phyloP scores from a whole-genome alignment of 2,888 invertebrate genomes.

The Agrotis segetum region DNA sequence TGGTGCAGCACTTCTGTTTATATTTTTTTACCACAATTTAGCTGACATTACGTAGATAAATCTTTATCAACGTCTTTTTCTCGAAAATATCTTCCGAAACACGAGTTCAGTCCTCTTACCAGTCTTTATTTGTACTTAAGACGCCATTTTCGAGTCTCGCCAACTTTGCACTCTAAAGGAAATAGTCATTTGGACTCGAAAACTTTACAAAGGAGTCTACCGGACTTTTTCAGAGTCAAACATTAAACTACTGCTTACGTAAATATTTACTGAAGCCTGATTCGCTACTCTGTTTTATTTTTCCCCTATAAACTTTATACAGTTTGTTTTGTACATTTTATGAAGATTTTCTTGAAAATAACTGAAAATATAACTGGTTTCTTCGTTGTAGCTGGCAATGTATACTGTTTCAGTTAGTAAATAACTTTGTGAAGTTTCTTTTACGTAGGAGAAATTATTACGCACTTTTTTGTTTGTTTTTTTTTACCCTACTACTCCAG shows the following conservation, averaged over 20 bases:
- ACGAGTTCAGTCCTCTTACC: constrained; percentile 3
- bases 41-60: too few relatives aligned
- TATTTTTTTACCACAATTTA: too few relatives aligned
- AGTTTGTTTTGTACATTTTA: constrained; percentile 16
- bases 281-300: constrained; percentile 29
- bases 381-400: background rate
- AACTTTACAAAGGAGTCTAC: constrained; percentile 35
- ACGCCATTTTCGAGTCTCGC: constrained; percentile 18
- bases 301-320: background rate
- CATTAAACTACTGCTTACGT: constrained; percentile 24
- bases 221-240: constrained; percentile 18
- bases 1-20: too few relatives aligned
- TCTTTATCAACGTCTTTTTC: background rate
- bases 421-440: constrained; percentile 7
- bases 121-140: constrained; percentile 14
- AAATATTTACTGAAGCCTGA: constrained; percentile 43
- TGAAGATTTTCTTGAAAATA: background rate
- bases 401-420: too few relatives aligned
- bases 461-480: background rate
- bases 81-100: background rate
- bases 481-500: background rate
- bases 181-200: constrained; percentile 35
- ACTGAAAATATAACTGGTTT: background rate
- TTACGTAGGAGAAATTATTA: background rate
- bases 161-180: constrained; percentile 25